Base-by-base conservation (phyloP, 2,888 invertebrate species). In the Elgonia sp. region DNA sequence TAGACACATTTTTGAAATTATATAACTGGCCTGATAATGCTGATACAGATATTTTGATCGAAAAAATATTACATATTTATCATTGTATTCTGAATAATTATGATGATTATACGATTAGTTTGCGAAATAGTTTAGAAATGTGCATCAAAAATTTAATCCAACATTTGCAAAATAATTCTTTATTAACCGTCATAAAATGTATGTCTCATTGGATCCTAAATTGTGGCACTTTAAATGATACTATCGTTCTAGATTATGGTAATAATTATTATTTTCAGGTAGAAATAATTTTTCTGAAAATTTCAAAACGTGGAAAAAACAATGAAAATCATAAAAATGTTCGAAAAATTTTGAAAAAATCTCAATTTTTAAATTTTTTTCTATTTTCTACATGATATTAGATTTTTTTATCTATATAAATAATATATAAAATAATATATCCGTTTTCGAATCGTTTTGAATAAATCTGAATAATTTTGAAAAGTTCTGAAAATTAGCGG, bases 121-220 rank as follows among this genome's bases (percentile, higher is more conserved):
- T 96, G 77, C 94, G 94, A 53, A 95, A 95, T 89, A 95, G 96
- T 2, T 94, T 96, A 9, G 96, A 96, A 91, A 95, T 96, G 0
- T 96, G 96, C 89, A 91, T 96, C 1, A 94, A 95, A 42, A 94
- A 95, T 21, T 95, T 95, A 14, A 95, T 96, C 18, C 94, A 95
- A 69, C 95, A 95, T 88, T 94, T 95, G 16, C 91, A 94, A 6
- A 95, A 95, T 75, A 90, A 93, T 5, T 94, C 96, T 89, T 92
- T 96, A 16, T 91, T 96, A 37, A 92, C 94, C 14, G 94, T 96
- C 67, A 95, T 96, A 21, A 93, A 94, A 8, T 94, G 94, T 3
- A 95, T 96, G 95, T 91, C 96, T 57, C 94, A 95, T 73, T 96
- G 96, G 95, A 95, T 95, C 63, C 93, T 95, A 5, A 92, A 95